Conservation (phyloP, 1,140 invertebrate species). For the Drosophila sechellia region DNA sequence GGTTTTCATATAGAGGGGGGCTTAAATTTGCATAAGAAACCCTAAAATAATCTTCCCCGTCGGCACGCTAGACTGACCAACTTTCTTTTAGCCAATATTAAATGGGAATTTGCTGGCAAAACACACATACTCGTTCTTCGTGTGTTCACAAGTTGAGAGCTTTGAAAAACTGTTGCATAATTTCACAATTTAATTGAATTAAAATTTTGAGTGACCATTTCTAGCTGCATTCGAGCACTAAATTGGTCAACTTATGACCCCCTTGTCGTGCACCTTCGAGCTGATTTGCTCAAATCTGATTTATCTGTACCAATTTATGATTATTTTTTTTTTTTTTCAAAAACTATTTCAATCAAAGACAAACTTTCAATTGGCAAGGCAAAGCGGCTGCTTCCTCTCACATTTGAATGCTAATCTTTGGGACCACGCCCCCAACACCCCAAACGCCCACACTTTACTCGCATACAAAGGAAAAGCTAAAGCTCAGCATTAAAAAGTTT, state of each 20-base stretch:
- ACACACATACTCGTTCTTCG: too few relatives aligned
- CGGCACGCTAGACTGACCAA: not conserved
- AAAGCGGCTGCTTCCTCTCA: constrained; percentile 15
- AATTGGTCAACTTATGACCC: not conserved
- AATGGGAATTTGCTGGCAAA: not conserved
- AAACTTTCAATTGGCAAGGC: constrained; percentile 33
- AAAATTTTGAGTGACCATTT: not conserved
- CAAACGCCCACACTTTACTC: too few relatives aligned
- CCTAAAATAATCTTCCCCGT: constrained; percentile 1
- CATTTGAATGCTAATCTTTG: constrained; percentile 35
- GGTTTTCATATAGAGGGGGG: not conserved
- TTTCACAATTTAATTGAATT: not conserved
- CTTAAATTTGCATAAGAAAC: constrained; percentile 33
- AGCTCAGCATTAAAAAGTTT: constrained; percentile 33
- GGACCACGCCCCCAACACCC: not conserved
- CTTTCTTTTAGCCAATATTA: not conserved
- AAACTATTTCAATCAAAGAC: constrained; percentile 34
- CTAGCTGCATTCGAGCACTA: not conserved
- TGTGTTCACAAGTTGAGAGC: too few relatives aligned
- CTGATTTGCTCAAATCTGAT: constrained; percentile 10
- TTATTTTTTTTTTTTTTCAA: not conserved
- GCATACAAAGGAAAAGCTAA: not conserved
- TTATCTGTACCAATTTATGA: not conserved
- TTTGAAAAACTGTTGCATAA: too few relatives aligned
- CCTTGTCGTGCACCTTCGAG: not conserved